Evolutionary conservation across 2,113 vertebrate species (phyloP), one percentile per base, ranked within the genome.

Genomic region (Xiphophorus hellerii): DNA sequence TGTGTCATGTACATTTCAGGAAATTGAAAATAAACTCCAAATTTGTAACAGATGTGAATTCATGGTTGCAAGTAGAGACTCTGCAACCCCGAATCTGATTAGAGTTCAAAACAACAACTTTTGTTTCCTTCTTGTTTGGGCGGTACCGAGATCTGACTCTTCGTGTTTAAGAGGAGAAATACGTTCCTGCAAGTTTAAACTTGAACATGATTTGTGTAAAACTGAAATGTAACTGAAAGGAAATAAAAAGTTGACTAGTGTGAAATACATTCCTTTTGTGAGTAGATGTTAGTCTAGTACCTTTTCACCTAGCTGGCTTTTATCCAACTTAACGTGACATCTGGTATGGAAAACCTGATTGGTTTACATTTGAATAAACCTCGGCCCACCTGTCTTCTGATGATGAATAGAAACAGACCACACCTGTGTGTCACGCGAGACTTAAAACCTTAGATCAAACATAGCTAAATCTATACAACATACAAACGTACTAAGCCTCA

Each of bases 71-170:
- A 62, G 35, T 20, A 44, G 42, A 27, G 35, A 28, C 33, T 63
- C 20, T 42, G 61, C 68, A 75, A 85, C 22, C 22, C 54, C 35
- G 33, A 51, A 64, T 63, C 83, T 62, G 62, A 76, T 28, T 64
- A 48, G 58, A 77, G 65, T 37, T 66, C 66, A 68, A 58, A 58
- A 58, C 25, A 54, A 54, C 20, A 58, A 58, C 37, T 82, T 81
- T 83, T 68, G 64, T 87, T 62, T 83, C 29, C 22, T 63, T 60
- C 72, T 60, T 48, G 37, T 78, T 66, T 69, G 73, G 66, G 42
- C 28, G 13, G 71, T 20, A 48, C 65, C 79, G 15, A 75, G 70
- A 64, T 80, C 9, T 2, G 17, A 63, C 61, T 63, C 33, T 44
- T 29, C 22, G 28, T 25, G 62, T 62, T 54, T 29, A 77, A 74